phyloP scores from a whole-genome alignment of 2,113 vertebrate genomes.

The Gambusia holbrooki region DNA sequence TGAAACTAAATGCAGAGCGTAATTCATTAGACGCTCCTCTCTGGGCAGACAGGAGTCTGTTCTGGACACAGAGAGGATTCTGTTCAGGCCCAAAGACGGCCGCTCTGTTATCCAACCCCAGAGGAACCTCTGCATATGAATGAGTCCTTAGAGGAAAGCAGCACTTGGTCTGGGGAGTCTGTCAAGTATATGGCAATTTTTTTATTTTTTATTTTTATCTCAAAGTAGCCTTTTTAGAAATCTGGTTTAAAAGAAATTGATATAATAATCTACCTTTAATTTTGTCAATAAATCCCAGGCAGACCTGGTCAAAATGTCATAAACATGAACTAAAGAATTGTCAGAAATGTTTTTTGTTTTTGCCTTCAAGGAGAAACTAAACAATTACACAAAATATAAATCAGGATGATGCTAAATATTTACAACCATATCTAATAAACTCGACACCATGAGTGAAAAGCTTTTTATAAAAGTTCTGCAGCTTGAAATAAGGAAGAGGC shows the following conservation, averaged over 20 bases:
- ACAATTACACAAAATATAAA: too few species aligned
- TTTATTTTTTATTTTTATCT: too few species aligned
- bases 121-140: conserved; percentile 43
- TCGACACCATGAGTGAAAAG: too few species aligned
- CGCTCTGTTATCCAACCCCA: conserved; percentile 28
- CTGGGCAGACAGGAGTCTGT: not conserved
- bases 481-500: too few species aligned
- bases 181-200: not conserved
- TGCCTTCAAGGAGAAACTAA: too few species aligned
- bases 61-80: conserved; percentile 20
- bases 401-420: too few species aligned
- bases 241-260: not conserved
- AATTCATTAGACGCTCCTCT: not conserved
- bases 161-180: not conserved
- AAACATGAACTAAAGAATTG: too few species aligned
- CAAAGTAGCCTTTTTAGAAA: not conserved
- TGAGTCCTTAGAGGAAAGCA: conserved; percentile 13
- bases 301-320: too few species aligned
- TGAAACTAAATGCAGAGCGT: not conserved
- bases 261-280: not conserved
- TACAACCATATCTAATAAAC: too few species aligned
- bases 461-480: too few species aligned
- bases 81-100: conserved; percentile 51
- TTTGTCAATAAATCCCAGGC: not conserved
- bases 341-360: not conserved